These are phyloP conservation scores for Diloba caeruleocephala DNA, from an alignment of 2,888 invertebrate genomes.

Conservation along the genomic window DNA sequence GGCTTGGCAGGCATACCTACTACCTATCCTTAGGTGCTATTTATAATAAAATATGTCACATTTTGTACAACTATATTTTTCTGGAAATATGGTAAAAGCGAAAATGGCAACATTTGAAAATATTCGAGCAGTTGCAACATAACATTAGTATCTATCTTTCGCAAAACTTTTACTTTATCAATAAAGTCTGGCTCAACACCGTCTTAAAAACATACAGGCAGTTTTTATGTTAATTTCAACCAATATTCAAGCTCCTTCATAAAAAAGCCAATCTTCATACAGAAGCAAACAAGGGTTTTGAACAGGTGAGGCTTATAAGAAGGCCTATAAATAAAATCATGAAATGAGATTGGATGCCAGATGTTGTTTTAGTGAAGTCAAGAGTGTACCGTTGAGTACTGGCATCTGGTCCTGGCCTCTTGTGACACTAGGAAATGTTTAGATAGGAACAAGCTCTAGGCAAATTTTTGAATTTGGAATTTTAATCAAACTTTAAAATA, in stretches of 20 bases:
- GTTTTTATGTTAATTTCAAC: slow-evolving; percentile 16
- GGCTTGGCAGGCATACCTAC: no score
- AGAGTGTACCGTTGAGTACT: slow-evolving; percentile 56
- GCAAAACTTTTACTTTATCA: neutral
- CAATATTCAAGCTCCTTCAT: slow-evolving; percentile 25
- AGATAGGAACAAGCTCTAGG: slow-evolving; percentile 20
- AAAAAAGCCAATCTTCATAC: slow-evolving; percentile 21
- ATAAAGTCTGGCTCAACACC: neutral
- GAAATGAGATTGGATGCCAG: slow-evolving; percentile 63
- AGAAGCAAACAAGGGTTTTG: slow-evolving; percentile 32
- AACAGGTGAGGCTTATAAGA: slow-evolving; percentile 62
- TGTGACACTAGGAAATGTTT: slow-evolving; percentile 17
- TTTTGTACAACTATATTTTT: no score
- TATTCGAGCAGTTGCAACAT: no score
- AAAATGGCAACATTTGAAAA: no score
- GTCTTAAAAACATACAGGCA: slow-evolving; percentile 3
- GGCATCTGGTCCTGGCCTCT: slow-evolving; percentile 50
- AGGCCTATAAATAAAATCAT: slow-evolving; percentile 62
- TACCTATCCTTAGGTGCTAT: no score
- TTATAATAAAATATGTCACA: no score
- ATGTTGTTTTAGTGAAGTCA: slow-evolving; percentile 56
- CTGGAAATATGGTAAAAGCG: no score
- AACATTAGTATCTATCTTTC: no score
- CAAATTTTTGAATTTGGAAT: neutral
- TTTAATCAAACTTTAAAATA: neutral